Evolutionary conservation across 2,888 invertebrate genomes (phyloP), one percentile per base, ranked within the genome.

Genomic region (Autographa gamma): DNA sequence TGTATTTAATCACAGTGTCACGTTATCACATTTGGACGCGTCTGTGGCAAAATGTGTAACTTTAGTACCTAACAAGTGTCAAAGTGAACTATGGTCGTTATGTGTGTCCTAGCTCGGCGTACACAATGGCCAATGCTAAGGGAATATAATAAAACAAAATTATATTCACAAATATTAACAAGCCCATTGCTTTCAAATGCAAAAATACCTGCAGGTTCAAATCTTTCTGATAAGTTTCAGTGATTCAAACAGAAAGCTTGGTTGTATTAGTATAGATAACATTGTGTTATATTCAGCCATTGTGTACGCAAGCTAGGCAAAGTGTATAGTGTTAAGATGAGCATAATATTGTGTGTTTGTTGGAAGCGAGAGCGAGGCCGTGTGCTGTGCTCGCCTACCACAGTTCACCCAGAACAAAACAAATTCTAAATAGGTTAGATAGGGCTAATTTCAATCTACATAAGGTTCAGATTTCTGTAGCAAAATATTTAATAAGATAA

Each of bases 1-100:
- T 9, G 0, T 19, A 25, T 58, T 25, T 58, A 5, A 31, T 2
- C 3, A 16, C 4, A 11, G 14, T 19, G 59, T 66, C 25, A 52
- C 7, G 16, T 61, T 62, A 64, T 71, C 72, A 71, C 66, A 80
- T 60, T 61, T 34, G 72, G 63, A 52, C 16, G n/a, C 32, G 19
- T 61, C 32, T 32, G 34, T 64, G 60, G 63, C 34, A 59, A 66
- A 70, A 56, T 56, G 25, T 64, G 25, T 66, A 76, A 59, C 18
- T 62, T 31, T 48, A 76, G 41, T 66, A 64, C 66, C 19, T 66
- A 62, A 56, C 69, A 52, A 58, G 59, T 69, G 76, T 69, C 70
- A 63, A 74, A 56, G 52, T 65, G 38, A 62, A 54, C 34, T 61
- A 61, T 76, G 19, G 11, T 25, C 16, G 4, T 34, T 76, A 19